These are phyloP conservation scores for Crotophaga sulcirostris DNA, from an alignment of 2,113 vertebrate genomes.

Conservation along the genomic window DNA sequence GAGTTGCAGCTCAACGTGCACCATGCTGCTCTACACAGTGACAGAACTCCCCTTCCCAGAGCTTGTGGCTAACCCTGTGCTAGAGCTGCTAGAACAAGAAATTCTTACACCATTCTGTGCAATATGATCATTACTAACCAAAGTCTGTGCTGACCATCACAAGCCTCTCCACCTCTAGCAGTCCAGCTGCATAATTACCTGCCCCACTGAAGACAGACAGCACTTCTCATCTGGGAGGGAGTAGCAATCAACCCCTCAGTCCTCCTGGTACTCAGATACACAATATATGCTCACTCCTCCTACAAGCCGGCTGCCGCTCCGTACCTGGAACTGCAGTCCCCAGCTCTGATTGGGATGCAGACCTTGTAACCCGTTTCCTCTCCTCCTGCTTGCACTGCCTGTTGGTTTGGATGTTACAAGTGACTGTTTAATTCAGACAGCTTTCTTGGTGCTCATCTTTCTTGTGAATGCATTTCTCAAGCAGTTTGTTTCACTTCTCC, in stretches of 20 bases:
- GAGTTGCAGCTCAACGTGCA: not conserved
- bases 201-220: not conserved
- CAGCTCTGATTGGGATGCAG: conserved; percentile 49
- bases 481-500: conserved; percentile 38
- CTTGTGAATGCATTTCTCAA: not conserved
- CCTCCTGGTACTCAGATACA: not conserved
- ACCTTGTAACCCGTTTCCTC: conserved; percentile 16
- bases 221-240: not conserved
- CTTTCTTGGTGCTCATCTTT: conserved; percentile 26
- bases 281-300: not conserved
- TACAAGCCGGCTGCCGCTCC: not conserved
- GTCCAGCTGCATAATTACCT: not conserved
- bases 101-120: not conserved
- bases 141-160: not conserved
- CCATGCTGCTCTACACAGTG: not conserved
- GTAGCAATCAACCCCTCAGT: not conserved
- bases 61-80: not conserved
- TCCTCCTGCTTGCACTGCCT: conserved; percentile 38
- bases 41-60: not conserved
- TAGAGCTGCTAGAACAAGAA: not conserved
- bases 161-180: not conserved
- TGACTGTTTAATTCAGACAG: conserved; percentile 37
- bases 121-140: not conserved
- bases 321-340: not conserved
- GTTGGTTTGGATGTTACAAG: conserved; percentile 26